Conservation (phyloP, 2,113 vertebrate species). For the Tetrao urogallus region DNA sequence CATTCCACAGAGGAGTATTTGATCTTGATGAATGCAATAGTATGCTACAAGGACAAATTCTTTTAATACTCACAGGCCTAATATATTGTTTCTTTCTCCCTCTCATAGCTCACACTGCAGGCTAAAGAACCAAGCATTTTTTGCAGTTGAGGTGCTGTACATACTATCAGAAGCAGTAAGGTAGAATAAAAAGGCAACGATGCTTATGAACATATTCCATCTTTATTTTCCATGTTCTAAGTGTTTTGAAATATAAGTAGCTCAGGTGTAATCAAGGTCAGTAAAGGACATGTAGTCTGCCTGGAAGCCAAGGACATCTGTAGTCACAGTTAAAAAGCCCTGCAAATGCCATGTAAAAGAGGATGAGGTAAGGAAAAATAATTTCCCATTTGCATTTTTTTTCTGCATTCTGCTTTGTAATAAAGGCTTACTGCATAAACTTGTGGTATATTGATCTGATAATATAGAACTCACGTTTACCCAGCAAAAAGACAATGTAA, state of each 20-base stretch:
- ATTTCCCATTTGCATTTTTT: not conserved
- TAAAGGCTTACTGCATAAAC: not conserved
- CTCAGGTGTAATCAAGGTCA: not conserved
- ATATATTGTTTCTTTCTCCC: not conserved
- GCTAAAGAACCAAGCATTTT: not conserved
- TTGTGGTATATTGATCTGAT: not conserved
- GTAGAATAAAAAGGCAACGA: not conserved
- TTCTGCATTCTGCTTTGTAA: not conserved
- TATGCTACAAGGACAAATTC: not conserved
- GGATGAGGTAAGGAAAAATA: not conserved
- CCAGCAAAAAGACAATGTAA: not conserved
- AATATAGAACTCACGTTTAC: not conserved
- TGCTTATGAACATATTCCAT: not conserved
- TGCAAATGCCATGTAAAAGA: not conserved
- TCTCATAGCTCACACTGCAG: not conserved
- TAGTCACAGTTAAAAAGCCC: not conserved
- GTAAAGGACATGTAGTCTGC: not conserved
- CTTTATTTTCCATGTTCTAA: not conserved
- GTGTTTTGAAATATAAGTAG: not conserved
- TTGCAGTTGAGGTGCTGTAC: not conserved
- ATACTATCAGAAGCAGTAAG: not conserved
- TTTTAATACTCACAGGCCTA: not conserved
- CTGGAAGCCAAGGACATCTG: not conserved
- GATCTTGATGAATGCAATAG: not conserved
- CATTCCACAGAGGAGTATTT: not conserved